Percentiles rank a stretch among this genome's conserved stretches.
phyloP scores from a whole-genome alignment of 2,113 vertebrate genomes.

The Parus major region DNA sequence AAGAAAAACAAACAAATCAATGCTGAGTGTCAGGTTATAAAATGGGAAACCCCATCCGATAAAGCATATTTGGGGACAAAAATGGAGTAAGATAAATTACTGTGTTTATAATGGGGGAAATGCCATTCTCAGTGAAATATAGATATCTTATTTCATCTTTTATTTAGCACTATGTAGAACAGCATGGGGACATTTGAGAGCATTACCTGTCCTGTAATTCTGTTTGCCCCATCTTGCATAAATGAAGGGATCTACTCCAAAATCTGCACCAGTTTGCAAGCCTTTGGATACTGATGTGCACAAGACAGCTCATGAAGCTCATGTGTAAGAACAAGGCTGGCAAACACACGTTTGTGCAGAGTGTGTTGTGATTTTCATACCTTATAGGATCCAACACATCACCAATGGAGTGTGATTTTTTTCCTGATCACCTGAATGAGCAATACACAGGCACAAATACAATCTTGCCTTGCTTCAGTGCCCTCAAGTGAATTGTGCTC shows the following conservation, averaged over 20 bases:
- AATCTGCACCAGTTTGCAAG: not conserved
- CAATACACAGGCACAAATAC: slow-evolving; percentile 37
- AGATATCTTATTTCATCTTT: not conserved
- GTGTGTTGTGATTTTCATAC: not conserved
- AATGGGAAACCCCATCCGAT: not conserved
- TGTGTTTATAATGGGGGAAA: not conserved
- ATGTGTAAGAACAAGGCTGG: not conserved
- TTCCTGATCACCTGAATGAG: not conserved
- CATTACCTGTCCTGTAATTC: not conserved
- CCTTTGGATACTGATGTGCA: not conserved
- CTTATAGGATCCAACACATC: not conserved
- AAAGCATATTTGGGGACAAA: not conserved
- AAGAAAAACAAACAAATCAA: slow-evolving; percentile 57
- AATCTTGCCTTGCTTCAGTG: slow-evolving; percentile 22
- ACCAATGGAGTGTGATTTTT: not conserved
- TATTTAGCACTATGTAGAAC: not conserved
- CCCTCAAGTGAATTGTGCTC: slow-evolving; percentile 14
- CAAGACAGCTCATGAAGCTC: not conserved
- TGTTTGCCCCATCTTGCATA: not conserved
- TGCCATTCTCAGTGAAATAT: not conserved
- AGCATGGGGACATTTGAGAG: not conserved
- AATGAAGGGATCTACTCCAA: not conserved
- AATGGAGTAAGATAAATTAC: not conserved
- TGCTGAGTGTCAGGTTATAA: not conserved
- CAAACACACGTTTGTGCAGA: not conserved